Conservation (phyloP, 2,888 invertebrate species). For the Cosmia pyralina region DNA sequence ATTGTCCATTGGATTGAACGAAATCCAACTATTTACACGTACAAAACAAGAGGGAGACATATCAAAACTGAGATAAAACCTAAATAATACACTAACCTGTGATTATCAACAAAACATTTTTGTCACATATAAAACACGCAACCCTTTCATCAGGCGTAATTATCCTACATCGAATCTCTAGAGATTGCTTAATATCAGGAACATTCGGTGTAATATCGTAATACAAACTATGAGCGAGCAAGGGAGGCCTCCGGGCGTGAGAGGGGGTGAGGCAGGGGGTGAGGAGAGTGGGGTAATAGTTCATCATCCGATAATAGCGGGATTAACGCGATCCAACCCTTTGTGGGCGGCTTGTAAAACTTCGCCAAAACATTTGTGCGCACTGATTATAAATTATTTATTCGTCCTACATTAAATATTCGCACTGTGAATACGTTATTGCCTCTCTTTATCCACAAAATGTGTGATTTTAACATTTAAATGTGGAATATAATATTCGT, state of each 20-base stretch:
- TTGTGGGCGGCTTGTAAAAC: conserved; percentile 86
- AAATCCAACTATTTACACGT: neutral
- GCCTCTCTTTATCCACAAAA: conserved; percentile 46
- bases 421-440: conserved; percentile 74
- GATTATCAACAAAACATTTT: conserved; percentile 57
- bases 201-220: conserved; percentile 85
- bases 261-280: conserved; percentile 45
- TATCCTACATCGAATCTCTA: conserved; percentile 70
- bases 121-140: conserved; percentile 55
- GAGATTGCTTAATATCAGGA: conserved; percentile 69
- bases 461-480: conserved; percentile 43
- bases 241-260: conserved; percentile 33
- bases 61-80: conserved; percentile 9
- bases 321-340: conserved; percentile 88
- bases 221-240: conserved; percentile 61
- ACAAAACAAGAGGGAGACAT: neutral
- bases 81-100: conserved; percentile 24
- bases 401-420: conserved; percentile 72
- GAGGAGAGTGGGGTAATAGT: conserved; percentile 73
- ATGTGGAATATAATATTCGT: conserved; percentile 12
- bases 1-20: neutral
- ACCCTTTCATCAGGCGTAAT: conserved; percentile 71
- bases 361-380: conserved; percentile 83
- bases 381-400: conserved; percentile 76
- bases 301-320: conserved; percentile 86